Evolutionary conservation across 2,797 vertebrate species (phyloP).

Genomic region (Rhabdomys pumilio): DNA sequence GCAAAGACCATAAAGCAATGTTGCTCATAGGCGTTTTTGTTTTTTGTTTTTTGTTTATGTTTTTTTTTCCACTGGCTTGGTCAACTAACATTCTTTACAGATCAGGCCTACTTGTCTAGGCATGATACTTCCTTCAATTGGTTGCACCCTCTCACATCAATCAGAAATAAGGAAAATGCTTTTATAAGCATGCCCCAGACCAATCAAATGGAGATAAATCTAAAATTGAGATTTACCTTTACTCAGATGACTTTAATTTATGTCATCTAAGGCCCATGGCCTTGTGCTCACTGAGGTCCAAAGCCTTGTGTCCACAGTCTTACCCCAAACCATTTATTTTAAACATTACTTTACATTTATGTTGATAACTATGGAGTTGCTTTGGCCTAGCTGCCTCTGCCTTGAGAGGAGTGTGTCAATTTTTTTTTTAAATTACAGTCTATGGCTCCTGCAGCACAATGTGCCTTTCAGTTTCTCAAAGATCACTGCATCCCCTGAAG

Average conservation of each 20-base stretch:
- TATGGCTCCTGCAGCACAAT: background rate
- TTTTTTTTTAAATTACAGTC: background rate
- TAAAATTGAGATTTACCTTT: background rate
- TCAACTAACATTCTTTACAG: background rate
- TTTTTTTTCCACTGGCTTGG: background rate
- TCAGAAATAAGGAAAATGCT: background rate
- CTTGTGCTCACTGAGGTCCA: background rate
- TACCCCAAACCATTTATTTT: constrained; percentile 7
- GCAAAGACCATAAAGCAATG: too few relatives aligned
- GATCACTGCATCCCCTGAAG: background rate
- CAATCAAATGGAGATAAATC: background rate
- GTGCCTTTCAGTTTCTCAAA: background rate
- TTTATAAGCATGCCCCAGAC: background rate
- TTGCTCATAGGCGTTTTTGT: too few relatives aligned
- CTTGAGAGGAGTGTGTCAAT: background rate
- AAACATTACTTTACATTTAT: background rate
- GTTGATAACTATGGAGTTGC: background rate
- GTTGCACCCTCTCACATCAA: background rate
- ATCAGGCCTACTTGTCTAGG: background rate
- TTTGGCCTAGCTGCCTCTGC: background rate
- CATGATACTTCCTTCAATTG: too few relatives aligned
- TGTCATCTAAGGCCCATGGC: too few relatives aligned
- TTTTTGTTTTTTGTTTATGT: too few relatives aligned
- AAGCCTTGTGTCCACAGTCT: background rate
- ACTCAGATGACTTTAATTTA: background rate